These are phyloP conservation scores for Papilio gigon DNA, from an alignment of 2,888 invertebrate genomes.

Conservation along the genomic window DNA sequence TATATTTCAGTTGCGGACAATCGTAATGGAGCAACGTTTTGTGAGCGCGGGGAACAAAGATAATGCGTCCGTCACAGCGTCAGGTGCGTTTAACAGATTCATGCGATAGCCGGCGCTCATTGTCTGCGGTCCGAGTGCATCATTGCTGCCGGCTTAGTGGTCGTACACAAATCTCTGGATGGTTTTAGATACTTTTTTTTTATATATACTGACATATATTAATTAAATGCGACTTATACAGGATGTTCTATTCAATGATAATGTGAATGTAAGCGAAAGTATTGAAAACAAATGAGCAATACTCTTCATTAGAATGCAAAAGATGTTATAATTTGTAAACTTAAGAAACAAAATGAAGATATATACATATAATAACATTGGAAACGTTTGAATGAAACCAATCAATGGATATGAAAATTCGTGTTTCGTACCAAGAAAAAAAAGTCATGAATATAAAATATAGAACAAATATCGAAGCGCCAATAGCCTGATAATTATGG, in stretches of 20 bases:
- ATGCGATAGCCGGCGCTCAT: conserved; percentile 65
- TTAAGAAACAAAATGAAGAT: too few species aligned
- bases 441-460: too few species aligned
- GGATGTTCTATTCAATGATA: background rate
- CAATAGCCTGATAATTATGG: too few species aligned
- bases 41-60: conserved; percentile 59
- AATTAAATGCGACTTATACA: background rate
- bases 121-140: conserved; percentile 63
- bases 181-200: conserved; percentile 6
- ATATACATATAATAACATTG: too few species aligned
- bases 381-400: too few species aligned
- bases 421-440: too few species aligned
- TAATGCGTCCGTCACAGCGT: conserved; percentile 62
- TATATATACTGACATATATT: conserved; percentile 1
- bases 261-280: background rate
- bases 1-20: conserved; percentile 43
- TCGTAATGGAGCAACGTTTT: conserved; percentile 12
- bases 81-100: conserved; percentile 67
- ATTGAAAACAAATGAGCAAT: conserved; percentile 12
- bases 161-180: conserved; percentile 27
- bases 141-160: conserved; percentile 57
- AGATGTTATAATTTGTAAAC: too few species aligned
- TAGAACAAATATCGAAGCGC: too few species aligned
- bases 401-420: too few species aligned
- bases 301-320: background rate